phyloP scores from a whole-genome alignment of 2,113 vertebrate genomes.

The Nannobrachium achirus region DNA sequence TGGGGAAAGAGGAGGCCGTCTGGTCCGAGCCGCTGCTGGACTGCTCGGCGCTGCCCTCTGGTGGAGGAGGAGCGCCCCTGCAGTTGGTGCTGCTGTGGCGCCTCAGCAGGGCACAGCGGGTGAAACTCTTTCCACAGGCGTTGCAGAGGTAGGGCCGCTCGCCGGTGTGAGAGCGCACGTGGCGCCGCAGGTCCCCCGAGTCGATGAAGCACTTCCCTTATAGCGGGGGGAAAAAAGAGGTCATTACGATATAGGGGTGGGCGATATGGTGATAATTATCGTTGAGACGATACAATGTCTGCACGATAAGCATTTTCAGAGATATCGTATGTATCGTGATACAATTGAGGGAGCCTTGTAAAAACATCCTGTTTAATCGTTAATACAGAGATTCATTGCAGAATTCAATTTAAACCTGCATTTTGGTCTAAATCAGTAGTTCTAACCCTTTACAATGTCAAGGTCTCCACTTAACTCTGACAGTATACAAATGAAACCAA shows the following conservation, averaged over 20 bases:
- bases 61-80: constrained; percentile 51
- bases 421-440: too few relatives aligned
- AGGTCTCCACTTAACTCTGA: too few relatives aligned
- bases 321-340: too few relatives aligned
- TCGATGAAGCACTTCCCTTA: constrained; percentile 94
- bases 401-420: too few relatives aligned
- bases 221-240: too few relatives aligned
- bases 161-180: constrained; percentile 91
- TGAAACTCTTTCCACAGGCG: constrained; percentile 90
- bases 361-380: too few relatives aligned
- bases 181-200: constrained; percentile 92
- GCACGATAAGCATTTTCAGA: background rate
- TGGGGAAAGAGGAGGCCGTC: constrained; percentile 44
- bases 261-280: too few relatives aligned
- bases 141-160: constrained; percentile 93
- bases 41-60: constrained; percentile 40
- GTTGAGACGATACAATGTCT: background rate
- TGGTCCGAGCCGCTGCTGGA: constrained; percentile 25
- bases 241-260: too few relatives aligned
- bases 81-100: constrained; percentile 88
- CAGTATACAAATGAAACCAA: too few relatives aligned
- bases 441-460: too few relatives aligned
- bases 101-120: constrained; percentile 90
- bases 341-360: too few relatives aligned
- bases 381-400: too few relatives aligned